Evolutionary conservation across 2,113 vertebrate genomes (phyloP).

Genomic region (Ammodramus savannarum): DNA sequence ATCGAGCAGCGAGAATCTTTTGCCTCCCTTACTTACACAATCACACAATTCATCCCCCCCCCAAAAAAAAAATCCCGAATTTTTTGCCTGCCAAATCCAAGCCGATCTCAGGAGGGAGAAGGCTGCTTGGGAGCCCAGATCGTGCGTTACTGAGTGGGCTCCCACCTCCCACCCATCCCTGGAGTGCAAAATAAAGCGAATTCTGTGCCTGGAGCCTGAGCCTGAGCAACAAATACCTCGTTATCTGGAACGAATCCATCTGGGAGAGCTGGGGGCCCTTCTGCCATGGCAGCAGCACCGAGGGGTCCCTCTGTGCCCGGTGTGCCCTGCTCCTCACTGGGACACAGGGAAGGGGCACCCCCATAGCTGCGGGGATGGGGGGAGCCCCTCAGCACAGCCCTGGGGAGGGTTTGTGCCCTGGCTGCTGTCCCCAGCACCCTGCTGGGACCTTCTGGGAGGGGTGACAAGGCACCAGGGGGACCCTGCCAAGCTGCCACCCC

Average conservation of each 20-base stretch:
- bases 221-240: constrained; percentile 74
- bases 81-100: neutral
- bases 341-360: neutral
- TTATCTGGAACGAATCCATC: constrained; percentile 71
- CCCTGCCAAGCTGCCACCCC: neutral
- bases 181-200: neutral
- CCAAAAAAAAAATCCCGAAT: too few species aligned
- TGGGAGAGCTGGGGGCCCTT: constrained; percentile 53
- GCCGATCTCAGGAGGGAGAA: neutral
- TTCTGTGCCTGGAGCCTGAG: neutral
- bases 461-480: neutral
- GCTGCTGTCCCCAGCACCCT: neutral
- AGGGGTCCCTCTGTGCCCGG: neutral
- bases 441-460: neutral
- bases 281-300: neutral
- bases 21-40: neutral
- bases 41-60: fast-evolving
- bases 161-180: constrained; percentile 4
- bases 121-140: neutral
- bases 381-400: neutral
- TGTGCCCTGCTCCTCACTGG: neutral
- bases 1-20: neutral
- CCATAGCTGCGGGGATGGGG: fast-evolving
- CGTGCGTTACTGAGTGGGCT: neutral
- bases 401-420: neutral